Evolutionary conservation across 2,888 invertebrate genomes (phyloP), one percentile per base, ranked within the genome.

Genomic region (Anagyrus pseudococci): DNA sequence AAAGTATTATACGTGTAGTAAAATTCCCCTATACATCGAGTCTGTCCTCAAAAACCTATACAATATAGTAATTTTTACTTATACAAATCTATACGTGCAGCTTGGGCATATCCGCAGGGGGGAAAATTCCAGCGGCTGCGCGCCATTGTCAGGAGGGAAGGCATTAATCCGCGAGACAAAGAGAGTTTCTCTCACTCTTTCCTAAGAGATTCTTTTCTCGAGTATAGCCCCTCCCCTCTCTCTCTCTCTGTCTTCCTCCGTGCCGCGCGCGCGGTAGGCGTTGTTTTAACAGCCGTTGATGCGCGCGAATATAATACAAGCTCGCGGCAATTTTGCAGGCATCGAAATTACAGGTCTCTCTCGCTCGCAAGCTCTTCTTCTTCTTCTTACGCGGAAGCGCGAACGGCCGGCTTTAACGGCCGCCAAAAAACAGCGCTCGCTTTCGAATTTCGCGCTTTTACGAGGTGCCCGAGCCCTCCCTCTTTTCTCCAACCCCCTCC

Each of bases 331-430:
- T n/a, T 63, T 54, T 48, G 63, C 67, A 56, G 69, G 61, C 67
- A 66, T 62, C 69, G 62, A 70, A 70, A 71, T 70, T 69, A 68
- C 63, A 68, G 69, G 67, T 64, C 68, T 69, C 70, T 69, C 69
- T 64, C 69, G 71, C 74, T 76, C 75, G 76, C 75, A 75, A 76
- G 72, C 68, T 62, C 67, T 63, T 68, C 70, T 65, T 58, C 68
- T 74, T 70, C 64, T 60, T 68, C 50, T 37, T 49, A 13, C 33
- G 8, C 33, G 33, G 13, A 10, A 29, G 56, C 63, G 67, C 66
- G 58, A 68, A 63, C 70, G 69, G 67, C 68, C 68, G 66, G 29
- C 2, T 8, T 10, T 15, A 8, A 37, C 13, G 15, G 33, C 3
- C 3, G 33, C 3, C 13, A 37, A 29, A 29, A 29, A 29, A 29